phyloP scores from a whole-genome alignment of 1,140 invertebrate genomes.

The Hirudo medicinalis region DNA sequence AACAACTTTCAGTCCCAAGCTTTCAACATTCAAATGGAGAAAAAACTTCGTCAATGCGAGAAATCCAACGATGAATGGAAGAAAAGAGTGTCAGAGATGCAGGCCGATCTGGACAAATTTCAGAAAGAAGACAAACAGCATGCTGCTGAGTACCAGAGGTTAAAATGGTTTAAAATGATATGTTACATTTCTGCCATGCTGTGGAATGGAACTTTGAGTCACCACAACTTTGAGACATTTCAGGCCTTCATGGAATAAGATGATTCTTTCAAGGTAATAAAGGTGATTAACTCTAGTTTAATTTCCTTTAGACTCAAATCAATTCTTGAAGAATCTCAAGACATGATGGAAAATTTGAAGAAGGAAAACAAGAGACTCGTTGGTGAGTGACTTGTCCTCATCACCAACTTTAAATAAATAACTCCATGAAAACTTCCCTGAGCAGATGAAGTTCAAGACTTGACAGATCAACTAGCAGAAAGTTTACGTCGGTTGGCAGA shows the following conservation, averaged over 20 bases:
- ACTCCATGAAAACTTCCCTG: background rate
- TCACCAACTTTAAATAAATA: too few relatives aligned
- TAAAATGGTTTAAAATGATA: background rate
- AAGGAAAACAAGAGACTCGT: conserved; percentile 13
- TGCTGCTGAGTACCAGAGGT: background rate
- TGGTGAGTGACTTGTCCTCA: background rate
- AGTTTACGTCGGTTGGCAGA: conserved; percentile 83
- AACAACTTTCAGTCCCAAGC: conserved; percentile 43
- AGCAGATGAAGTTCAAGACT: conserved; percentile 86
- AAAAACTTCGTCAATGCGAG: conserved; percentile 13
- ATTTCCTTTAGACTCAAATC: background rate
- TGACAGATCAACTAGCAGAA: conserved; percentile 94
- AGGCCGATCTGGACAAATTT: conserved; percentile 14
- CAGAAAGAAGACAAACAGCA: conserved; percentile 11
- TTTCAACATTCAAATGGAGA: conserved; percentile 14
- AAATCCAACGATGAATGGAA: conserved; percentile 15
- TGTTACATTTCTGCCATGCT: too few relatives aligned
- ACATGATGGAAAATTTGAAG: conserved; percentile 11
- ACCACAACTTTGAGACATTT: too few relatives aligned
- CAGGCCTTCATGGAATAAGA: too few relatives aligned
- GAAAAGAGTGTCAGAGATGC: conserved; percentile 2
- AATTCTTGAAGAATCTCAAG: conserved; percentile 5
- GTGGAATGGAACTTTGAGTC: too few relatives aligned
- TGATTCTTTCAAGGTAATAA: too few relatives aligned
- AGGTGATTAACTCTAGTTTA: too few relatives aligned